Percentiles rank a stretch among this genome's conserved stretches.
phyloP scores from a whole-genome alignment of 1,140 invertebrate genomes.

The Cylas formicarius region DNA sequence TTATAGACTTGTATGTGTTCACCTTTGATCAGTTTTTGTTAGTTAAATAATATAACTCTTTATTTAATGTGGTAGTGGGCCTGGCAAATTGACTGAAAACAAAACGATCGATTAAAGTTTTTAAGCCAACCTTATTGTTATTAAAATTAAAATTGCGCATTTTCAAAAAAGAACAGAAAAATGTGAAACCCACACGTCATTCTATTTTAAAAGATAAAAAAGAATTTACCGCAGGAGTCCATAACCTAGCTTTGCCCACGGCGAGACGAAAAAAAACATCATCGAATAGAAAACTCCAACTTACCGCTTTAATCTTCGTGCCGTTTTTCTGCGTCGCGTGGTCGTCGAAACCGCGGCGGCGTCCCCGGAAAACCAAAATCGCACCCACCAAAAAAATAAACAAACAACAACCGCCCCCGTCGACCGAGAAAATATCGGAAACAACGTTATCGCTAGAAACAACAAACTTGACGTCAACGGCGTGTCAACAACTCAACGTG shows the following conservation, averaged over 20 bases:
- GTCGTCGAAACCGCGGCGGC: constrained; percentile 1
- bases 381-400: constrained; percentile 11
- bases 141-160: neutral
- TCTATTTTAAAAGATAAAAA: too few species aligned
- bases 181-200: too few species aligned
- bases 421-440: constrained; percentile 1
- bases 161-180: neutral
- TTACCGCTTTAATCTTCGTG: constrained; percentile 29
- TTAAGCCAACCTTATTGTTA: neutral
- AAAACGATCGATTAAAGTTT: too few species aligned
- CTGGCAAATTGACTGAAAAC: too few species aligned
- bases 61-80: too few species aligned
- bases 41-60: too few species aligned
- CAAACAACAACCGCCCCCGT: constrained; percentile 7
- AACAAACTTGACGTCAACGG: constrained; percentile 1
- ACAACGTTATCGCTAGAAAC: constrained; percentile 9
- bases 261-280: neutral
- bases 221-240: neutral
- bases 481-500: constrained; percentile 7
- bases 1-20: too few species aligned
- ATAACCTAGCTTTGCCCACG: too few species aligned
- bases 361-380: constrained; percentile 11
- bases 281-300: constrained; percentile 12
- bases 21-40: too few species aligned
- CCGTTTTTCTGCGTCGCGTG: constrained; percentile 8